These are phyloP conservation scores for Morphnarchus princeps DNA, from an alignment of 2,113 vertebrate genomes.

Conservation along the genomic window DNA sequence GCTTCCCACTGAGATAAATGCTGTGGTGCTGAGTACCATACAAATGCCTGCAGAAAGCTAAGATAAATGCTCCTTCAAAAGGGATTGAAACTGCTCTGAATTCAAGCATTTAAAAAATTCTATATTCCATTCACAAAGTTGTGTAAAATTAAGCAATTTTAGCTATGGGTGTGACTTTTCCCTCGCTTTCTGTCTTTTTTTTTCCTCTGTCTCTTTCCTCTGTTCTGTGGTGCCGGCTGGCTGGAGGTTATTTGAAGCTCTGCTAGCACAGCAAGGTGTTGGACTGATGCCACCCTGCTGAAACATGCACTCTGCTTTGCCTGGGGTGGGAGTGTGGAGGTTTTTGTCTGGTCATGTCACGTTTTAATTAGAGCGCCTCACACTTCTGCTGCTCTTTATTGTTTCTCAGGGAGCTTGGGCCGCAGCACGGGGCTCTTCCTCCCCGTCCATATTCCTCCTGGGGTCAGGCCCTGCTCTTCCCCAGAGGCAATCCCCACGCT, in stretches of 20 bases:
- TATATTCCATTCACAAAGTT: background rate
- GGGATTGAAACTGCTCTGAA: background rate
- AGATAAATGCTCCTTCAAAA: background rate
- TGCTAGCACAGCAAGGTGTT: background rate
- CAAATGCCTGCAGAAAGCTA: background rate
- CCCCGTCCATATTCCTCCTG: background rate
- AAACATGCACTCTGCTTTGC: background rate
- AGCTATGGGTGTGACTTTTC: background rate
- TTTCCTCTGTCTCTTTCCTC: background rate
- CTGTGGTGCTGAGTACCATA: background rate
- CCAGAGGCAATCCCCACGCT: background rate
- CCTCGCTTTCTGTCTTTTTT: background rate
- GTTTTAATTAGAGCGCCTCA: accelerated
- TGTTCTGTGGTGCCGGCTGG: background rate
- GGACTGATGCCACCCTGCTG: background rate
- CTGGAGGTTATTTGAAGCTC: background rate
- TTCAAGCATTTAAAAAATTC: background rate
- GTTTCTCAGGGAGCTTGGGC: accelerated
- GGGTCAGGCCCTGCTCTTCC: background rate
- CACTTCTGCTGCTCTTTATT: background rate
- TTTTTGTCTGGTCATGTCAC: background rate
- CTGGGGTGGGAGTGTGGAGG: accelerated
- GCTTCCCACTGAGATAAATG: background rate
- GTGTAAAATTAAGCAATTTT: background rate
- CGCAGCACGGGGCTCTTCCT: accelerated